Percentiles rank a stretch among this genome's conserved stretches.
These are phyloP conservation scores for Amphibalanus amphitrite DNA, from an alignment of 1,140 invertebrate species.

Conservation along the genomic window DNA sequence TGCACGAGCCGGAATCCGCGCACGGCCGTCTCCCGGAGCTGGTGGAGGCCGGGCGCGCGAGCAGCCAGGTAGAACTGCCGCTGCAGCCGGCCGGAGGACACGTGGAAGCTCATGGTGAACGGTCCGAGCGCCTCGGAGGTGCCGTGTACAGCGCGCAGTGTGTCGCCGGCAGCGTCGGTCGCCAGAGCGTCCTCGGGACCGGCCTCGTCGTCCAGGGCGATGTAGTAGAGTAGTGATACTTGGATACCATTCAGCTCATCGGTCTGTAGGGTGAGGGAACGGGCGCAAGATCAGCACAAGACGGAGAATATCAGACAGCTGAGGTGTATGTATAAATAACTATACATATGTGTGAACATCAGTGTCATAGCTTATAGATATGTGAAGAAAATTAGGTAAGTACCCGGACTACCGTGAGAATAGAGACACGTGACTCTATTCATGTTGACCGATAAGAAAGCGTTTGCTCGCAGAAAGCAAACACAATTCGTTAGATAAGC, in stretches of 20 bases:
- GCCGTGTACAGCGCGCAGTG: constrained; percentile 49
- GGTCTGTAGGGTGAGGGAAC: constrained; percentile 6
- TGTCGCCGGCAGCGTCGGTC: constrained; percentile 31
- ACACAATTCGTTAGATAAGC: too few relatives aligned
- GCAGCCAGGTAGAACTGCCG: constrained; percentile 57
- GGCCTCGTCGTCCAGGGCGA: constrained; percentile 26
- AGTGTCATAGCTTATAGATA: too few relatives aligned
- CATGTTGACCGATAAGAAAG: too few relatives aligned
- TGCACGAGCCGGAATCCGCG: constrained; percentile 26
- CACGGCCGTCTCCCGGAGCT: constrained; percentile 59
- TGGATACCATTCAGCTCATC: constrained; percentile 13
- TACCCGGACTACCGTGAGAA: too few relatives aligned
- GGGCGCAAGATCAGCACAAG: neutral
- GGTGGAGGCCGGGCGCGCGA: constrained; percentile 45
- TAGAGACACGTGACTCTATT: too few relatives aligned
- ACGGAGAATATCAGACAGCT: too few relatives aligned
- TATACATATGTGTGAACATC: too few relatives aligned
- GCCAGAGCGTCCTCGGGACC: constrained; percentile 19
- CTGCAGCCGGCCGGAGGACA: constrained; percentile 33
- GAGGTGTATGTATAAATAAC: too few relatives aligned
- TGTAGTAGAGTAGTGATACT: constrained; percentile 34
- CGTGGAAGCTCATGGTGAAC: constrained; percentile 41
- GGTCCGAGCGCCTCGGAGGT: constrained; percentile 57
- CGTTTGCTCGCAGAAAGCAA: too few relatives aligned
- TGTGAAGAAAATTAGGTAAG: too few relatives aligned